Evolutionary conservation across 2,888 invertebrate species (phyloP).

Genomic region (Meandrusa payeni): DNA sequence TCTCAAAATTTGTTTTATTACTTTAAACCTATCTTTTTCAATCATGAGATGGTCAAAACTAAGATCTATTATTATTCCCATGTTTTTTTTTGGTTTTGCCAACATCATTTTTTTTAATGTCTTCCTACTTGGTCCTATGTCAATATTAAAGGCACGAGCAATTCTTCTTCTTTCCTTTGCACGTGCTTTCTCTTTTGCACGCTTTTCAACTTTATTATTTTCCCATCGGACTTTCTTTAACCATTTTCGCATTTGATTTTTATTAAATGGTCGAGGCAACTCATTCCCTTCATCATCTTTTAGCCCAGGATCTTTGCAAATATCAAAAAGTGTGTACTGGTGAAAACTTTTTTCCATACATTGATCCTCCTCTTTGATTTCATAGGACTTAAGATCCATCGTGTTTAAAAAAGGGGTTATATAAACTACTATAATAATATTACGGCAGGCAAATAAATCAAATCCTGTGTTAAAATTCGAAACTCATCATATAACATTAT

Average conservation of each 20-base stretch:
- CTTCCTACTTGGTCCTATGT: slow-evolving; percentile 90
- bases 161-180: slow-evolving; percentile 85
- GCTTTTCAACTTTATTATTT: slow-evolving; percentile 84
- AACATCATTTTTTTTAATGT: slow-evolving; percentile 87
- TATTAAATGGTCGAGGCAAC: slow-evolving; percentile 73
- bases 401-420: not conserved
- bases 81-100: slow-evolving; percentile 84
- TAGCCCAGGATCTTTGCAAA: slow-evolving; percentile 66
- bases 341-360: slow-evolving; percentile 39
- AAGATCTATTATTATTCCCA: slow-evolving; percentile 91
- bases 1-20: slow-evolving; percentile 93
- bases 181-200: slow-evolving; percentile 86
- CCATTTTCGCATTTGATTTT: slow-evolving; percentile 85
- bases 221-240: slow-evolving; percentile 87
- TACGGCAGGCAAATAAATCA: no score
- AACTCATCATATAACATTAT: no score
- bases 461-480: no score
- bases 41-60: slow-evolving; percentile 96
- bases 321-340: slow-evolving; percentile 62
- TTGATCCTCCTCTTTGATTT: slow-evolving; percentile 26
- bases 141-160: slow-evolving; percentile 86
- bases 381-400: slow-evolving; percentile 22
- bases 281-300: slow-evolving; percentile 69
- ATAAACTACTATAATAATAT: not conserved
- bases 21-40: slow-evolving; percentile 92